These are phyloP conservation scores for Chascanopsetta lugubris DNA, from an alignment of 2,113 vertebrate species.

Conservation along the genomic window DNA sequence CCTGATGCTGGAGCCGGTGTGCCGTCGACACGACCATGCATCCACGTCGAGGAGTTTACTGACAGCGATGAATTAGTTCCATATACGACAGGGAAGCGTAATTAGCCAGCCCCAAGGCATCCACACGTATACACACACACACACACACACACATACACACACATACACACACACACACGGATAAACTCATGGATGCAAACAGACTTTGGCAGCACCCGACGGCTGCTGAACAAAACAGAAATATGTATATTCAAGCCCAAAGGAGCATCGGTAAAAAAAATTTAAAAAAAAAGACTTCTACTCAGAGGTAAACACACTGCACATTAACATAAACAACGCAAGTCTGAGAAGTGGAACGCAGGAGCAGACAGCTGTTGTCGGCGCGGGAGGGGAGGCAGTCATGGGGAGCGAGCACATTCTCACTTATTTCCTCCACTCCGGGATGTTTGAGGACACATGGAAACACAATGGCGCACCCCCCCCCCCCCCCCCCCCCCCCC, in stretches of 20 bases:
- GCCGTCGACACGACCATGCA: conserved; percentile 62
- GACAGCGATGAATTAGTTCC: conserved; percentile 67
- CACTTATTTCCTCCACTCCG: conserved; percentile 66
- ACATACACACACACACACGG: not conserved
- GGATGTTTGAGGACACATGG: conserved; percentile 60
- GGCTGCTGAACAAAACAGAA: conserved; percentile 24
- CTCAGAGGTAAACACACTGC: conserved; percentile 9
- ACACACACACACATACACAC: not conserved
- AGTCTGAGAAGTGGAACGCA: conserved; percentile 32
- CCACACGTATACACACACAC: conserved; percentile 13
- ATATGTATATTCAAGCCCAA: conserved; percentile 31
- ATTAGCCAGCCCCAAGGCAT: conserved; percentile 62
- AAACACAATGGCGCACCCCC: conserved; percentile 46
- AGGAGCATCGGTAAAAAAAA: conserved; percentile 35
- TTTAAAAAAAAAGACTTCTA: conserved; percentile 17
- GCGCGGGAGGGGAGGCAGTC: conserved; percentile 40
- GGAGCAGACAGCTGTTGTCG: conserved; percentile 62
- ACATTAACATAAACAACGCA: conserved; percentile 25
- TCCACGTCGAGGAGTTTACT: conserved; percentile 67
- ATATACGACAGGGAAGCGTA: conserved; percentile 61
- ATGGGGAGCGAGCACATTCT: conserved; percentile 51
- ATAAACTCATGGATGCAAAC: conserved; percentile 35
- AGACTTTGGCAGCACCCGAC: conserved; percentile 9
- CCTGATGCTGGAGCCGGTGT: conserved; percentile 16
- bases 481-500: conserved; percentile 24